Evolutionary conservation across 2,113 vertebrate species (phyloP).

Genomic region (Pipa parva): DNA sequence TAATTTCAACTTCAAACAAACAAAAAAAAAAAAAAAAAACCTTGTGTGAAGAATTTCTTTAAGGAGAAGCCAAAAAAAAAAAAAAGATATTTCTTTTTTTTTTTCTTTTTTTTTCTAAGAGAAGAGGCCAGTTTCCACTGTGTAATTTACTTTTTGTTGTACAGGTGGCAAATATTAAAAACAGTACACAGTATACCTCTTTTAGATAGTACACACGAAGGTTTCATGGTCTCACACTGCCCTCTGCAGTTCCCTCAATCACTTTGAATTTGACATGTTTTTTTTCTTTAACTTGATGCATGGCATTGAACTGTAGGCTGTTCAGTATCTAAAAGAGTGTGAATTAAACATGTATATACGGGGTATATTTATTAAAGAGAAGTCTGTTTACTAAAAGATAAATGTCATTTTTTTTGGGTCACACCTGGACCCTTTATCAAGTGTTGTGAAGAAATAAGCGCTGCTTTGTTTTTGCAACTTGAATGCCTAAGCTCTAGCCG

Average conservation of each 20-base stretch:
- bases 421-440: no score
- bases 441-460: no score
- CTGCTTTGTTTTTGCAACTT: no score
- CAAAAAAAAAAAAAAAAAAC: slow-evolving; percentile 28
- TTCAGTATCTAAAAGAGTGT: no score
- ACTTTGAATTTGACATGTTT: background rate
- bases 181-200: slow-evolving; percentile 12
- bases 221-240: slow-evolving; percentile 73
- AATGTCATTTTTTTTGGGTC: no score
- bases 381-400: no score
- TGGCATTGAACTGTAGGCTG: no score
- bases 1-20: slow-evolving; percentile 43
- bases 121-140: slow-evolving; percentile 40
- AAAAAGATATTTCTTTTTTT: slow-evolving; percentile 41
- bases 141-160: slow-evolving; percentile 44
- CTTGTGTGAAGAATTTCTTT: slow-evolving; percentile 48
- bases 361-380: no score
- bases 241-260: slow-evolving; percentile 70
- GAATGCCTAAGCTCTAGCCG: no score
- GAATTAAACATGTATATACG: no score
- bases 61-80: slow-evolving; percentile 45
- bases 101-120: slow-evolving; percentile 41
- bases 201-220: background rate
- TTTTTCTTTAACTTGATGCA: no score
- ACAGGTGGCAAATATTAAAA: slow-evolving; percentile 56